Percentiles rank a stretch among this genome's conserved stretches.
Evolutionary conservation across 2,113 vertebrate genomes (phyloP).

Genomic region (Sinocyclocheilus anshuiensis): DNA sequence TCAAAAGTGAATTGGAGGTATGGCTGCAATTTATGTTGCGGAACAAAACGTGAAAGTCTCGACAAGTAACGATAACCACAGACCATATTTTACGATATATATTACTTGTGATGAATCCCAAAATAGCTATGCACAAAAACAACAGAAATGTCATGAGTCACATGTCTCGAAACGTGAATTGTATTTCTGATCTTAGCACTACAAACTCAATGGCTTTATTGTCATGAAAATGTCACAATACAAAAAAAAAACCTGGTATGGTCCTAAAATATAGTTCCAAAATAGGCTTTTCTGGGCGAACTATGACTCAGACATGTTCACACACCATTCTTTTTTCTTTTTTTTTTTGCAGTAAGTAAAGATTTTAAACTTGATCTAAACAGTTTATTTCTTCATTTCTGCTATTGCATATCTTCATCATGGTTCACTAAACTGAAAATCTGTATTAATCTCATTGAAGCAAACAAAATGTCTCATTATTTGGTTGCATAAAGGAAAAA

Average conservation of each 20-base stretch:
- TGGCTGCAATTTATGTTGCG: not conserved
- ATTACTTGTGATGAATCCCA: not conserved
- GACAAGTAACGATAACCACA: not conserved
- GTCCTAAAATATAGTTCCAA: not conserved
- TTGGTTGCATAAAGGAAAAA: too few species aligned
- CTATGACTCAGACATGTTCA: not conserved
- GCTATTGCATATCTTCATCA: too few species aligned
- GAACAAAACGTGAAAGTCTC: not conserved
- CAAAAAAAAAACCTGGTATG: not conserved
- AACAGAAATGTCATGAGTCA: not conserved
- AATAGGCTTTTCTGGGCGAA: not conserved
- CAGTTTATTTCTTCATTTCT: too few species aligned
- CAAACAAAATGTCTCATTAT: too few species aligned
- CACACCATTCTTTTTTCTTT: too few species aligned
- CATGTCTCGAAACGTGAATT: not conserved
- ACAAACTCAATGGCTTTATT: not conserved
- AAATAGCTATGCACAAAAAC: not conserved
- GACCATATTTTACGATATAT: not conserved
- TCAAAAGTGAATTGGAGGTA: not conserved
- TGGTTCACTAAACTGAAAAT: too few species aligned
- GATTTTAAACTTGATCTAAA: too few species aligned
- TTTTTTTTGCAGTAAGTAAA: too few species aligned
- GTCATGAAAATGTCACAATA: not conserved
- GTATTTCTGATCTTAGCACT: not conserved
- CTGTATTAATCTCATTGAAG: too few species aligned